Base-by-base conservation (phyloP, 2,888 invertebrate genomes). In the Carabus problematicus region DNA sequence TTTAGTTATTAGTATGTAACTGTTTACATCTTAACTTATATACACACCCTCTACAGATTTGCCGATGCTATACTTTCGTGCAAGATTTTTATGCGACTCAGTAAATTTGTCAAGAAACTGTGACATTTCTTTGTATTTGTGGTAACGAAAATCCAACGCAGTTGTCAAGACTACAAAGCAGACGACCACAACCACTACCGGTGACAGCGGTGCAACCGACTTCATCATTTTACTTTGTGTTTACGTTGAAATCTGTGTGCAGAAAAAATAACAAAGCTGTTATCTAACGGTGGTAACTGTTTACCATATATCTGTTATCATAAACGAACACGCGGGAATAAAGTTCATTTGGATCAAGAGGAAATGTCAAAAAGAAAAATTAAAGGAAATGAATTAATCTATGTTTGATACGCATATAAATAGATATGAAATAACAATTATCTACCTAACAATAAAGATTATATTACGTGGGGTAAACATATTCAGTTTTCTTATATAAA, bases 31-130 rank as follows among this genome's bases (percentile, higher is more conserved):
- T 54, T 49, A 11, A 11, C 12, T 55, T 8, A 56, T 56, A 39
- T 52, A 29, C 55, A 6, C 60, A 68, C 68, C 68, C 60, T 61
- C 8, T 8, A 60, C 43, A 61, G 60, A 60, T 52, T 60, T 42
- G 3, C 68, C 68, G 54, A 68, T 68, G 19, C 54, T 60, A 29
- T 61, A 55, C 7, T 60, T 8, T 8, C 54, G 52, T 18, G 68
- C 41, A 8, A 68, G 19, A 61, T 68, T 49, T 8, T 40, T 41
- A 68, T 61, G 18, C 6, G 45, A 54, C 8, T 42, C 41, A 7
- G 49, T 60, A 52, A 68, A 61, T 41, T 68, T 43, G n/a, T 52
- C 7, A 9, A 68, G 39, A 41, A 61, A 68, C 19, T 29, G 11
- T 12, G 19, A 2, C 68, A 68, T 68, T 43, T 68, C 39, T 9